A percentile compares a stretch with the other conserved stretches of the same genome.
phyloP scores from a whole-genome alignment of 2,113 vertebrate species.

The Hemicordylus capensis region DNA sequence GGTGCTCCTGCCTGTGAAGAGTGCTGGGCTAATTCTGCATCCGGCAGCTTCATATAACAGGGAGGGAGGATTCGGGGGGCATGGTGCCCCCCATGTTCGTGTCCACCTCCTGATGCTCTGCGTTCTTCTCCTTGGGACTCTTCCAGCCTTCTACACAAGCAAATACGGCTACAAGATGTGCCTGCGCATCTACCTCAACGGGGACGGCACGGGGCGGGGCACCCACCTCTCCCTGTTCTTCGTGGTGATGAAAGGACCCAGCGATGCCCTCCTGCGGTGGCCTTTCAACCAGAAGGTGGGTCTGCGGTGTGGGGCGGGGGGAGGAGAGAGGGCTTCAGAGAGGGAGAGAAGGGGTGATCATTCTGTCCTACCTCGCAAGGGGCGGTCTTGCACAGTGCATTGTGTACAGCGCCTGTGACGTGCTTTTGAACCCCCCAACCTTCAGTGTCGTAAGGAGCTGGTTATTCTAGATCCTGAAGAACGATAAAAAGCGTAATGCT shows the following conservation, averaged over 20 bases:
- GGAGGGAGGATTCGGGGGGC: neutral
- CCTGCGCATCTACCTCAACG: conserved; percentile 89
- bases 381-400: too few relatives aligned
- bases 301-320: neutral
- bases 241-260: conserved; percentile 91
- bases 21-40: too few relatives aligned
- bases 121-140: neutral
- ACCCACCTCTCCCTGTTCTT: conserved; percentile 94
- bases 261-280: conserved; percentile 90
- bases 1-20: too few relatives aligned
- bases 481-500: too few relatives aligned
- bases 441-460: too few relatives aligned
- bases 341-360: too few relatives aligned
- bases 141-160: conserved; percentile 90
- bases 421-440: too few relatives aligned
- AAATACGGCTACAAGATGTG: conserved; percentile 98
- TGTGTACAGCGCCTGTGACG: too few relatives aligned
- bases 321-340: fast-evolving
- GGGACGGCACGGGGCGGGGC: conserved; percentile 89
- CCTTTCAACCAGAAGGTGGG: conserved; percentile 95
- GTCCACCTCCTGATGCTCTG: neutral
- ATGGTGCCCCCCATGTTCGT: neutral
- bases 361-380: too few relatives aligned
- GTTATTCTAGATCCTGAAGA: too few relatives aligned
- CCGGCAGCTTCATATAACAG: neutral